A percentile compares a stretch with the other conserved stretches of the same genome.
These are phyloP conservation scores for Xiphorhynchus erythropygius DNA, from an alignment of 2,797 vertebrate species.

Conservation along the genomic window DNA sequence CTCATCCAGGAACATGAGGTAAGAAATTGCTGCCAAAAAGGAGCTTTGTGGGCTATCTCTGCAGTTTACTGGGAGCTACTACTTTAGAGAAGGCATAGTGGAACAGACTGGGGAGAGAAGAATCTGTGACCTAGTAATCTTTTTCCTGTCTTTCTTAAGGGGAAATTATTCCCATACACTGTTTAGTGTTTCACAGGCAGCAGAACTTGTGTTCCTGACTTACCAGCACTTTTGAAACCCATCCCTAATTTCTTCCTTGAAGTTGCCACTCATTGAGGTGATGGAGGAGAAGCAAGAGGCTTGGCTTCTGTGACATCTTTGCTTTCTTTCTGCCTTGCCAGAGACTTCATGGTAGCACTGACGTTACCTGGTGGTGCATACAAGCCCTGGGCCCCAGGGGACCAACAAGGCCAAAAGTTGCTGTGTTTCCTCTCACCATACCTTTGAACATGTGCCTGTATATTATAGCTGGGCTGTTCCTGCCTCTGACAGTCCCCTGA, in stretches of 20 bases:
- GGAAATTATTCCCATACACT: neutral
- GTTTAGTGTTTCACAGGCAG: neutral
- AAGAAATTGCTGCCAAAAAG: neutral
- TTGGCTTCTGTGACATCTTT: neutral
- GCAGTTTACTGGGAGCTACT: neutral
- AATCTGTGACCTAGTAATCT: neutral
- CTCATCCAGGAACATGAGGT: neutral
- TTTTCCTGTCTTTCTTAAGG: neutral
- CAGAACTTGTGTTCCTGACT: neutral
- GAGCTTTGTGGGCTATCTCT: neutral
- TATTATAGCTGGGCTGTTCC: neutral
- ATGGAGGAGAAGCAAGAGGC: neutral
- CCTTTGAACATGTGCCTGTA: neutral
- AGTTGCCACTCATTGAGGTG: neutral
- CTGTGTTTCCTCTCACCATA: neutral
- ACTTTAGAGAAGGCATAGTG: neutral
- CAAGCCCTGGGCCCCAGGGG: neutral
- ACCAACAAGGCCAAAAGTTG: neutral
- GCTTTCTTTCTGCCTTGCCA: neutral
- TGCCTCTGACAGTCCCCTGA: neutral
- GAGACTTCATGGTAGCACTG: neutral
- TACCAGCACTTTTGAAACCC: neutral
- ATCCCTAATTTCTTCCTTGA: neutral
- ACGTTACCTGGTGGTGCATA: neutral
- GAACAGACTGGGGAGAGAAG: neutral